A percentile compares a stretch with the other conserved stretches of the same genome.
Evolutionary conservation across 2,888 invertebrate genomes (phyloP).

Genomic region (Arrhopalites spinosus): DNA sequence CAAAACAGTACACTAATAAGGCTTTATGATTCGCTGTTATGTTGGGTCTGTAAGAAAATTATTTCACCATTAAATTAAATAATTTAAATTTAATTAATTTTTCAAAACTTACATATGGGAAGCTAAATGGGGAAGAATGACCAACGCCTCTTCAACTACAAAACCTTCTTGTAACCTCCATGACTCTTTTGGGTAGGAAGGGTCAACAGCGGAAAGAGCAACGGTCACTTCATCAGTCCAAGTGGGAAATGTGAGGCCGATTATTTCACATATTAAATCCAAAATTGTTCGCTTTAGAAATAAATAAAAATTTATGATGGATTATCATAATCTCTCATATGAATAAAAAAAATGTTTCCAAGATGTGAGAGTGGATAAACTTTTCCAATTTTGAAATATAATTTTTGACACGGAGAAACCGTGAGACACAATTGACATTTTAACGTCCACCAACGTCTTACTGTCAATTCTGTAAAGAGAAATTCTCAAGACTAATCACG

Average conservation of each 20-base stretch:
- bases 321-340: too few species aligned
- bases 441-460: too few species aligned
- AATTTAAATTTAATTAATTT: neutral
- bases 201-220: conserved; percentile 86
- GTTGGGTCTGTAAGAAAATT: conserved; percentile 71
- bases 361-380: neutral
- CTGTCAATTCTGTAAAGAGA: too few species aligned
- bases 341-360: neutral
- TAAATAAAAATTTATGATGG: too few species aligned
- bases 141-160: conserved; percentile 88
- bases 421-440: too few species aligned
- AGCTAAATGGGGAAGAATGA: conserved; percentile 82
- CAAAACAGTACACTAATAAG: conserved; percentile 84
- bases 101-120: conserved; percentile 47
- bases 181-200: conserved; percentile 72
- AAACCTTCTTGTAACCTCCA: conserved; percentile 93
- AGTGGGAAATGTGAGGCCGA: conserved; percentile 83
- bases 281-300: conserved; percentile 82
- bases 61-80: neutral
- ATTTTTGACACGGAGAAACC: too few species aligned
- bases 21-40: conserved; percentile 89
- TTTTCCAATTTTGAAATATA: too few species aligned
- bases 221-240: conserved; percentile 92
- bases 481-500: too few species aligned
- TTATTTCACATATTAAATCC: conserved; percentile 87